phyloP scores from a whole-genome alignment of 2,113 vertebrate genomes.

The Tetrax tetrax region DNA sequence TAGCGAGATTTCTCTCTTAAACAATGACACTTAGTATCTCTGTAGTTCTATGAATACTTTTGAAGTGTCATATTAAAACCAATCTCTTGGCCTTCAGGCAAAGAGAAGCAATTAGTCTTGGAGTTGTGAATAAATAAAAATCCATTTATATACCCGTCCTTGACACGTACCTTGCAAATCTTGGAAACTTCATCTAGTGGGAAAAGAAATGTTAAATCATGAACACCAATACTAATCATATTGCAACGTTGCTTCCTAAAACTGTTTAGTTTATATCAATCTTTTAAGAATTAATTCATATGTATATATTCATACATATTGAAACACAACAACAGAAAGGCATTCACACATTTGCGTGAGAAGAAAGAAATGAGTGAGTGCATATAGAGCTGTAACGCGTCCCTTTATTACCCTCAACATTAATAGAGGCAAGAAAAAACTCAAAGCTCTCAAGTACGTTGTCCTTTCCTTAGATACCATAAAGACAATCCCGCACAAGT shows the following conservation, averaged over 20 bases:
- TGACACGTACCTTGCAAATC: conserved; percentile 88
- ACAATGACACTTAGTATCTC: conserved; percentile 86
- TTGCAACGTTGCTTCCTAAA: conserved; percentile 66
- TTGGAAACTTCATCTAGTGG: conserved; percentile 87
- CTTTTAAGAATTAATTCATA: conserved; percentile 81
- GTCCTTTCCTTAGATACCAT: not conserved
- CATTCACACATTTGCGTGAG: not conserved
- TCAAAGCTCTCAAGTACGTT: conserved; percentile 19
- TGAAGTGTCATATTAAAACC: conserved; percentile 89
- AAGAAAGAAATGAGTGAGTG: conserved; percentile 12
- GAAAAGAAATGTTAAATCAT: conserved; percentile 81
- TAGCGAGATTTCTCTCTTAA: conserved; percentile 79
- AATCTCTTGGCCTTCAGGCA: conserved; percentile 85
- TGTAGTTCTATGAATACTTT: conserved; percentile 85
- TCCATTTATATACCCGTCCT: conserved; percentile 87
- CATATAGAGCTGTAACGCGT: not conserved
- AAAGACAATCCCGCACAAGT: not conserved
- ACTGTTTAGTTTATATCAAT: conserved; percentile 67
- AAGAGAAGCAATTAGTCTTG: conserved; percentile 88
- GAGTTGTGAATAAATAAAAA: conserved; percentile 90
- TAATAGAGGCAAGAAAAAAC: not conserved
- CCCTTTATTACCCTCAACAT: conserved; percentile 22
- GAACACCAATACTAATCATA: conserved; percentile 76
- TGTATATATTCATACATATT: conserved; percentile 78
- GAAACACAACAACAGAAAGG: conserved; percentile 69